phyloP scores from a whole-genome alignment of 1,140 invertebrate species.

The Anagrus nilaparvatae region DNA sequence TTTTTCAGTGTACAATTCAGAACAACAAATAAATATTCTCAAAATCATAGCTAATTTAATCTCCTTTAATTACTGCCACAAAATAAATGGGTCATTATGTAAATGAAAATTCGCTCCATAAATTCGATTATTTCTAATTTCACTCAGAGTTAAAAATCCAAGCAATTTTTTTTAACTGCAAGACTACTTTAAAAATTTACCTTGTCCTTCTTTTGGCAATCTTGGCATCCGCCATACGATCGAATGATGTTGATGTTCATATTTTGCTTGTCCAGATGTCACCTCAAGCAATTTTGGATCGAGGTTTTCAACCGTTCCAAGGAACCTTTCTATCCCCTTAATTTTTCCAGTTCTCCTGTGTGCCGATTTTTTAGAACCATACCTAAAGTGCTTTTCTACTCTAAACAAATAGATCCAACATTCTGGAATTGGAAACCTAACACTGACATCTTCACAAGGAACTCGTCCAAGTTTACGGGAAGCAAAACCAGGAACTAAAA shows the following conservation, averaged over 20 bases:
- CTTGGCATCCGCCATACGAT: constrained; percentile 97
- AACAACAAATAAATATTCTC: too few species aligned
- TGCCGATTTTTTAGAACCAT: constrained; percentile 97
- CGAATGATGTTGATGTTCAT: constrained; percentile 94
- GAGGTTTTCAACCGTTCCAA: constrained; percentile 83
- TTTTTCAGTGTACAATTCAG: too few species aligned
- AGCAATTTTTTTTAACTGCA: too few species aligned
- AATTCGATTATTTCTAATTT: not conserved
- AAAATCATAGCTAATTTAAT: too few species aligned
- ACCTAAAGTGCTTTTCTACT: constrained; percentile 96
- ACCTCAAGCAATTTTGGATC: constrained; percentile 94
- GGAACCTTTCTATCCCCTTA: constrained; percentile 86
- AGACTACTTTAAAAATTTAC: too few species aligned
- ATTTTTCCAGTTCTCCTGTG: constrained; percentile 87
- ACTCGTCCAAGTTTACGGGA: constrained; percentile 90
- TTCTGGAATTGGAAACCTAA: constrained; percentile 96
- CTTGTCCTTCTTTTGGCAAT: constrained; percentile 94
- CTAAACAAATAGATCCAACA: constrained; percentile 99
- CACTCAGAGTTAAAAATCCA: too few species aligned
- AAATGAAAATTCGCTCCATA: too few species aligned
- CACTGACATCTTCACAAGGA: constrained; percentile 94
- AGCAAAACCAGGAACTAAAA: constrained; percentile 91
- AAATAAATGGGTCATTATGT: too few species aligned
- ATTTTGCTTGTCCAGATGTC: constrained; percentile 96
- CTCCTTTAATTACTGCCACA: too few species aligned